Conservation (phyloP, 1,140 invertebrate species). For the Sycophaga agraensis region DNA sequence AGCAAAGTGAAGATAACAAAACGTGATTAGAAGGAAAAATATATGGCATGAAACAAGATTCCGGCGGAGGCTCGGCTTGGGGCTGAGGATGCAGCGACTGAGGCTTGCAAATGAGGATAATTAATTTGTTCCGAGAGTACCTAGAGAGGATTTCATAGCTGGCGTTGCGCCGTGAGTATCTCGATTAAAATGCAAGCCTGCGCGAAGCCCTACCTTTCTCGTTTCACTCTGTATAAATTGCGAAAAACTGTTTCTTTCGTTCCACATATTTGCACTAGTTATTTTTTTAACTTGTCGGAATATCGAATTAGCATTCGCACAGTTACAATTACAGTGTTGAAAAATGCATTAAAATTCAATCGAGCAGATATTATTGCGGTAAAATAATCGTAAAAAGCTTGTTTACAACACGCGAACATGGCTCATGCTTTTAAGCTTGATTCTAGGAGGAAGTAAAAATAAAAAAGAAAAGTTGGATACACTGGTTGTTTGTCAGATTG, state of each 20-base stretch:
- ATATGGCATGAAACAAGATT: not conserved
- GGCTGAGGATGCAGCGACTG: conserved; percentile 9
- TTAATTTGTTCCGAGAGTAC: conserved; percentile 18
- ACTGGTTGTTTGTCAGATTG: too few relatives aligned
- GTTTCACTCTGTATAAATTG: not conserved
- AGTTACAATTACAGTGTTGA: too few relatives aligned
- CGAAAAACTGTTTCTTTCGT: not conserved
- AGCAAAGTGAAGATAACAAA: conserved; percentile 3
- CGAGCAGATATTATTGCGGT: too few relatives aligned
- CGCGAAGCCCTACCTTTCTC: not conserved
- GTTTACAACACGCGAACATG: too few relatives aligned
- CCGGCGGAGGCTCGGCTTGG: conserved; percentile 5
- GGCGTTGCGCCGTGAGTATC: not conserved
- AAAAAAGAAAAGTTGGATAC: too few relatives aligned
- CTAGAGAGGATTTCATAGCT: conserved; percentile 15
- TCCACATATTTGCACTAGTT: too few relatives aligned
- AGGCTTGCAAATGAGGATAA: conserved; percentile 25
- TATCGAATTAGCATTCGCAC: too few relatives aligned
- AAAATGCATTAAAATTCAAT: too few relatives aligned
- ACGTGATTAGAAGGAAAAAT: conserved; percentile 15
- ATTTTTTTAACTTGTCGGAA: too few relatives aligned
- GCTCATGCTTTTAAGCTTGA: too few relatives aligned
- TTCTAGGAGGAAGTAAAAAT: too few relatives aligned
- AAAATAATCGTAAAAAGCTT: too few relatives aligned
- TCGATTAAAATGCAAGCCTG: conserved; percentile 11